Evolutionary conservation across 2,113 vertebrate genomes (phyloP).

Genomic region (Coregonus clupeaformis): DNA sequence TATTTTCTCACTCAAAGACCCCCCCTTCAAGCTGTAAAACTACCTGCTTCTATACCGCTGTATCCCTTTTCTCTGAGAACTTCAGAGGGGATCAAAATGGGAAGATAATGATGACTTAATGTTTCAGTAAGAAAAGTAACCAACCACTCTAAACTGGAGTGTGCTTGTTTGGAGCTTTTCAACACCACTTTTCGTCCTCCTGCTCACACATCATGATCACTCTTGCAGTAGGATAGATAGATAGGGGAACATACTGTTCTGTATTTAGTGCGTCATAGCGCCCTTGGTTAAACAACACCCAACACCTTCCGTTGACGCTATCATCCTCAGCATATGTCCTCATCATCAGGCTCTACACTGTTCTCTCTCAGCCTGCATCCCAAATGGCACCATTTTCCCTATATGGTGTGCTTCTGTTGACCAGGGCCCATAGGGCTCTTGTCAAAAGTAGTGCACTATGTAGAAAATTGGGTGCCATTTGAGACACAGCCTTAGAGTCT

Average conservation of each 20-base stretch:
- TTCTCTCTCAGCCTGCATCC: constrained; percentile 5
- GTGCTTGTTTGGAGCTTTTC: constrained; percentile 30
- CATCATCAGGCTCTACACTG: constrained; percentile 16
- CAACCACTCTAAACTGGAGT: constrained; percentile 31
- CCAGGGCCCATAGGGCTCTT: neutral
- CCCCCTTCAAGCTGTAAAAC: constrained; percentile 25
- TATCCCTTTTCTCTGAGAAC: neutral
- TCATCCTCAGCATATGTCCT: constrained; percentile 3
- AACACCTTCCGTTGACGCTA: constrained; percentile 21
- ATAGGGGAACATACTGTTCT: constrained; percentile 4
- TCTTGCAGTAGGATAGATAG: constrained; percentile 8
- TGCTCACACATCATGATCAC: neutral
- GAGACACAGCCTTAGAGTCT: neutral
- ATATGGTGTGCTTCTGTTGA: too few species aligned
- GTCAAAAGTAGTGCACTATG: too few species aligned
- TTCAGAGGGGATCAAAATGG: neutral
- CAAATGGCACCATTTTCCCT: too few species aligned
- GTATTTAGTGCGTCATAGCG: constrained; percentile 1
- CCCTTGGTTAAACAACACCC: constrained; percentile 7
- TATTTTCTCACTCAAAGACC: constrained; percentile 50
- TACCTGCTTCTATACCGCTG: neutral
- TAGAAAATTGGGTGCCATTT: too few species aligned
- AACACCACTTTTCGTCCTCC: constrained; percentile 22
- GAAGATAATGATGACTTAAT: constrained; percentile 49
- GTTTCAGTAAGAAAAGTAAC: constrained; percentile 38